phyloP scores from a whole-genome alignment of 2,888 invertebrate species.

The Pachydiplax longipennis region DNA sequence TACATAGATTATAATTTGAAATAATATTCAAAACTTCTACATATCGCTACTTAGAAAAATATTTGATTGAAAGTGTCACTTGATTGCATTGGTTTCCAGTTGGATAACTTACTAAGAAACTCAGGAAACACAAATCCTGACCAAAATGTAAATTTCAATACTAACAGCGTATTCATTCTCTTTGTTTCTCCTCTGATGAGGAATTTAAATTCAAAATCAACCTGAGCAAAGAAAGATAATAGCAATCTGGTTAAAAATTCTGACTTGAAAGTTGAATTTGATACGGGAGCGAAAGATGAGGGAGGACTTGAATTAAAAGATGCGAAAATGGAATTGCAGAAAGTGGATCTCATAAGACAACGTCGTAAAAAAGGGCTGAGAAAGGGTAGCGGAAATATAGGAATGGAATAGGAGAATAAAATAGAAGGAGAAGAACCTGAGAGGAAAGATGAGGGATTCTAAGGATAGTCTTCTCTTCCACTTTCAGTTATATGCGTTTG shows the following conservation, averaged over 20 bases:
- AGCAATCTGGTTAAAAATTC: not conserved
- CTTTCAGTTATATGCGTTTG: slow-evolving; percentile 36
- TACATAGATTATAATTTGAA: too few relatives aligned
- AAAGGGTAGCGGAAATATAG: not conserved
- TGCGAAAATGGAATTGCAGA: not conserved
- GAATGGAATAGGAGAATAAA: not conserved
- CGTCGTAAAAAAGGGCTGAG: not conserved
- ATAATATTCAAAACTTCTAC: too few relatives aligned
- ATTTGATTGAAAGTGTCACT: too few relatives aligned
- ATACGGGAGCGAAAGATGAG: not conserved
- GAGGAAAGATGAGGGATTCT: not conserved
- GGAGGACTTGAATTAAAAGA: not conserved
- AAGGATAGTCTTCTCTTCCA: not conserved
- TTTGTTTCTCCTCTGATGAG: too few relatives aligned
- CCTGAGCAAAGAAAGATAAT: not conserved
- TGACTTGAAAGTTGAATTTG: not conserved
- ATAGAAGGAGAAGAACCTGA: not conserved
- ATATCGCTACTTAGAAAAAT: too few relatives aligned
- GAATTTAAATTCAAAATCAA: too few relatives aligned
- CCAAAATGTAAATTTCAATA: too few relatives aligned
- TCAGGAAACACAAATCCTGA: too few relatives aligned
- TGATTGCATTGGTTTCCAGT: too few relatives aligned
- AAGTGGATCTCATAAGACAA: not conserved
- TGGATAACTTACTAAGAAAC: too few relatives aligned
- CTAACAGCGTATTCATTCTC: too few relatives aligned